Conservation (phyloP, 2,797 vertebrate species). For the Syncerus caffer region DNA sequence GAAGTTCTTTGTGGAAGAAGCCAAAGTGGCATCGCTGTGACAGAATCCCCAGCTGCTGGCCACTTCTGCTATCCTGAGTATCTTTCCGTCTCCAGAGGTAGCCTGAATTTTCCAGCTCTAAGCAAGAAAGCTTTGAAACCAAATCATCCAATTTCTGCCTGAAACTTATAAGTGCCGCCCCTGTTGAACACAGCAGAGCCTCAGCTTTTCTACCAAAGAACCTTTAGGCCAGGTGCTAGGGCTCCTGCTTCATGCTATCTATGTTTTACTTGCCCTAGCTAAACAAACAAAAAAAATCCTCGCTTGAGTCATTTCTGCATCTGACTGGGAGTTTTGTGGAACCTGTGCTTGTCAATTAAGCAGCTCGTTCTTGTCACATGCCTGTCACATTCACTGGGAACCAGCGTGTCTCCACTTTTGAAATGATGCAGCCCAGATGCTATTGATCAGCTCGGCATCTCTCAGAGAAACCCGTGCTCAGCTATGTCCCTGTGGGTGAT, state of each 20-base stretch:
- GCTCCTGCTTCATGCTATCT: neutral
- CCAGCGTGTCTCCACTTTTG: slow-evolving; percentile 35
- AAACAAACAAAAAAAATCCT: slow-evolving; percentile 15
- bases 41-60: neutral
- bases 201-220: neutral
- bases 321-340: slow-evolving; percentile 34
- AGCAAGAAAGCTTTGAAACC: neutral
- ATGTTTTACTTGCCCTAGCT: neutral
- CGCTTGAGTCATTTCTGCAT: neutral
- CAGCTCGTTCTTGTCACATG: slow-evolving; percentile 49
- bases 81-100: slow-evolving; percentile 24
- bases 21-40: neutral
- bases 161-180: neutral
- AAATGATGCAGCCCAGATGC: slow-evolving; percentile 51
- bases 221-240: neutral
- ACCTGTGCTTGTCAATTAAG: slow-evolving; percentile 48
- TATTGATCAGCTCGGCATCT: slow-evolving; percentile 44
- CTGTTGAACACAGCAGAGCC: neutral
- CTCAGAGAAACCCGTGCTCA: slow-evolving; percentile 21
- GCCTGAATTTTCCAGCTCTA: slow-evolving; percentile 16
- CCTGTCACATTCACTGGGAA: slow-evolving; percentile 45
- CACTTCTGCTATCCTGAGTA: slow-evolving; percentile 24
- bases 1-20: neutral
- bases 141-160: neutral
- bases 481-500: slow-evolving; percentile 32